phyloP scores from a whole-genome alignment of 2,797 vertebrate species.

The Valencia hispanica region DNA sequence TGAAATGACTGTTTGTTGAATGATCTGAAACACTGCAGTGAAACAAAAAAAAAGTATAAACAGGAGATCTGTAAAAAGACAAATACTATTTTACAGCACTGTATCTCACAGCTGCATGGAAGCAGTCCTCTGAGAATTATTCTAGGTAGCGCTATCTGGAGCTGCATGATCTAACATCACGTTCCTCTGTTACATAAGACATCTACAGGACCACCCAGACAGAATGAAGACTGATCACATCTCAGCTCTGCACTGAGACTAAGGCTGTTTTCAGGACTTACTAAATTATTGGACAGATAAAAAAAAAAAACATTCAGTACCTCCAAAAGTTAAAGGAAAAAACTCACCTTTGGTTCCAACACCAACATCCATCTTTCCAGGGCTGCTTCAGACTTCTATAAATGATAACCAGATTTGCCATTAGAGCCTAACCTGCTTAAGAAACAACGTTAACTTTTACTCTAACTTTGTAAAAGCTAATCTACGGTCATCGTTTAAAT shows the following conservation, averaged over 20 bases:
- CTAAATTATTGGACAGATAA: not conserved
- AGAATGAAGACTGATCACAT: not conserved
- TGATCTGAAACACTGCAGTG: too few relatives aligned
- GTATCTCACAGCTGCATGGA: constrained; percentile 58
- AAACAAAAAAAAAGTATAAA: too few relatives aligned
- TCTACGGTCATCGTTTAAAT: not conserved
- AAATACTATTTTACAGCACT: too few relatives aligned
- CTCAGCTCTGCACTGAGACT: not conserved
- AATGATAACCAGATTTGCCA: not conserved
- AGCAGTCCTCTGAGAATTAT: constrained; percentile 16
- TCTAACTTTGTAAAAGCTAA: not conserved
- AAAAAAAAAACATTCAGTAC: not conserved
- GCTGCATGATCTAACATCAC: too few relatives aligned
- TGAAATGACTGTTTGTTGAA: too few relatives aligned
- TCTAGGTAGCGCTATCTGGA: too few relatives aligned
- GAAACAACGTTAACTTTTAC: not conserved
- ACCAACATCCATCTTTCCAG: constrained; percentile 41
- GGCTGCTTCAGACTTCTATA: not conserved
- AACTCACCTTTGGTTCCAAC: constrained; percentile 44
- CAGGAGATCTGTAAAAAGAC: too few relatives aligned
- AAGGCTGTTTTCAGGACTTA: not conserved
- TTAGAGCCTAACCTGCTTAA: not conserved
- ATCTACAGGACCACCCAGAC: not conserved
- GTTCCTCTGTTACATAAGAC: too few relatives aligned
- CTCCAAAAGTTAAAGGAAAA: not conserved